Conservation (phyloP, 2,888 invertebrate genomes). For the Agriopis marginaria region DNA sequence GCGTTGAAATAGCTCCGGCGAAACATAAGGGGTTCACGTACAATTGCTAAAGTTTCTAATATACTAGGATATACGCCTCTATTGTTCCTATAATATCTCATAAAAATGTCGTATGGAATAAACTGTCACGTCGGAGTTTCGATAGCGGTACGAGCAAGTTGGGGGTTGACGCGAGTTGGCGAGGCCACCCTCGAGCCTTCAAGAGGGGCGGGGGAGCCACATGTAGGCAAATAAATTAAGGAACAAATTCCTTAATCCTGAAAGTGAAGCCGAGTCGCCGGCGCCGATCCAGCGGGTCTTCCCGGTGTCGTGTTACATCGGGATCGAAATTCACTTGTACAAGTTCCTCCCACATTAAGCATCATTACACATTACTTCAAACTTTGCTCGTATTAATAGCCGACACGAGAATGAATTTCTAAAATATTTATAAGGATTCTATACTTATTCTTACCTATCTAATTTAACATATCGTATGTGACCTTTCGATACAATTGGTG, state of each 20-base stretch:
- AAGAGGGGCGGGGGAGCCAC: slow-evolving; percentile 20
- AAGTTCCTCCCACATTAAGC: slow-evolving; percentile 35
- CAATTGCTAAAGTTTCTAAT: slow-evolving; percentile 84
- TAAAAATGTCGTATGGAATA: slow-evolving; percentile 76
- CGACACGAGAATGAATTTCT: neutral
- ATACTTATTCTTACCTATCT: neutral
- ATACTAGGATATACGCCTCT: slow-evolving; percentile 77
- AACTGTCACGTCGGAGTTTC: slow-evolving; percentile 64
- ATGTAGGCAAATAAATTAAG: slow-evolving; percentile 57
- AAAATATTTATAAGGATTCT: neutral
- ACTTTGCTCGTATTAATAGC: slow-evolving; percentile 22
- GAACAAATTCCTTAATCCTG: slow-evolving; percentile 76
- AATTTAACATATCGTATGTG: neutral
- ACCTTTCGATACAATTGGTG: slow-evolving; percentile 17
- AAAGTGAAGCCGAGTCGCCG: slow-evolving; percentile 71
- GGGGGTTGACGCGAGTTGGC: slow-evolving; percentile 38
- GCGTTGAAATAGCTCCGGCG: slow-evolving; percentile 79
- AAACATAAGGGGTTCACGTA: slow-evolving; percentile 85
- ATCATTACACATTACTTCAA: slow-evolving; percentile 23
- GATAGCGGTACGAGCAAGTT: slow-evolving; percentile 44
- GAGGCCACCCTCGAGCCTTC: slow-evolving; percentile 19
- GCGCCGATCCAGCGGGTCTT: slow-evolving; percentile 64
- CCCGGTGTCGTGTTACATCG: slow-evolving; percentile 68
- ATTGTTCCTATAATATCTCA: slow-evolving; percentile 78
- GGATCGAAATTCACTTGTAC: slow-evolving; percentile 61